These are phyloP conservation scores for Plodia interpunctella DNA, from an alignment of 1,140 invertebrate species.

Conservation along the genomic window DNA sequence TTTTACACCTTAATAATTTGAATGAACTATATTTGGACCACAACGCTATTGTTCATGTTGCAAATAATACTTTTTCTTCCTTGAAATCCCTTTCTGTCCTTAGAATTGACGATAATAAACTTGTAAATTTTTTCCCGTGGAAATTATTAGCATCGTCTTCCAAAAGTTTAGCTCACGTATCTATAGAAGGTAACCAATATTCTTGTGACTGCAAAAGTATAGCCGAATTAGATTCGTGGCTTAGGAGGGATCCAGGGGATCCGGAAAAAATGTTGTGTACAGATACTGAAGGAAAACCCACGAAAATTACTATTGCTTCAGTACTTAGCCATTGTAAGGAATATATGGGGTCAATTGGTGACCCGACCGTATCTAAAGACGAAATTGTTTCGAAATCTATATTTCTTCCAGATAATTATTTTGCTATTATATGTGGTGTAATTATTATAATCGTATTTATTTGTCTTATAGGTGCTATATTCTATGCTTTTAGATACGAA, in stretches of 20 bases:
- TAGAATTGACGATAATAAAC: conserved; percentile 87
- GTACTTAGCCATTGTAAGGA: conserved; percentile 80
- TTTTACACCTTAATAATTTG: conserved; percentile 84
- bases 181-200: conserved; percentile 84
- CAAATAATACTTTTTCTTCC: conserved; percentile 85
- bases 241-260: conserved; percentile 79
- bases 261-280: conserved; percentile 79
- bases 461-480: conserved; percentile 82
- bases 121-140: conserved; percentile 87
- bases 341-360: conserved; percentile 79
- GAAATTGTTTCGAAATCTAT: conserved; percentile 77
- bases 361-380: conserved; percentile 80
- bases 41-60: conserved; percentile 85
- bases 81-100: conserved; percentile 87
- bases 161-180: conserved; percentile 78
- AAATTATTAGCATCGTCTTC: conserved; percentile 77
- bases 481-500: conserved; percentile 87
- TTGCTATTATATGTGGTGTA: conserved; percentile 84
- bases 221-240: conserved; percentile 81
- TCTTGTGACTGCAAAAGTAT: conserved; percentile 84
- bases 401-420: conserved; percentile 78
- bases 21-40: conserved; percentile 90
- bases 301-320: conserved; percentile 78
- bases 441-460: conserved; percentile 85
- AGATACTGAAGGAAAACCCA: conserved; percentile 67